Evolutionary conservation across 30 jellyfish, hydroid and myxozoan species (phyloP), one percentile per base, ranked within the genome.

Genomic region (Catostylus mosaicus): DNA sequence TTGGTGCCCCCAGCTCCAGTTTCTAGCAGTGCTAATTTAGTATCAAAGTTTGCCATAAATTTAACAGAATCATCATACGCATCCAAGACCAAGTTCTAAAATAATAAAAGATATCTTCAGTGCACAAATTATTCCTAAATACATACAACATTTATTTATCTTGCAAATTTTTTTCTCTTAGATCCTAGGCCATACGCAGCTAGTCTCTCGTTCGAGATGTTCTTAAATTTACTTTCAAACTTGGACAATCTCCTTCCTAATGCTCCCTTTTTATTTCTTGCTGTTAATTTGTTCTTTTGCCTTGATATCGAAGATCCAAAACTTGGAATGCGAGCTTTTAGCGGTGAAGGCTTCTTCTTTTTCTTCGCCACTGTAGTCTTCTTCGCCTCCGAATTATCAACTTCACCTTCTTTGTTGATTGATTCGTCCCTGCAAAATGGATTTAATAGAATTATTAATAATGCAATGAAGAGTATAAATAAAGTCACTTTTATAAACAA

Each of bases 151-250:
- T 5, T 40, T 40, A 50, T 4, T 59, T 23, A 59, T 37, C 24
- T 23, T 59, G n/a, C 24, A 27, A 18, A 4, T 37, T 38, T 68
- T 20, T 36, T 68, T 40, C 24, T 35, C 14, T 36, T 36, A 36
- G 22, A n/a, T n/a, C 80, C 66, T 33, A 68, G 26, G 26, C 80
- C 80, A 22, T 68, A 68, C 16, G 80, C 80, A 9, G 80, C 80
- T 1, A 68, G 30, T 37, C 80, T 68, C 43, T 68, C 62, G 24
- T 45, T 35, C 0, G 80, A 68, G 14, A 68, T 35, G 26, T 22
- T 68, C 30, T 45, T 35, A 10, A 48, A 45, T 16, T 35, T 35
- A 16, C 36, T 5, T 9, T 36, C 65, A 11, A 24, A 40, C 32
- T 38, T 35, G n/a, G 60, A 35, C 54, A 11, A 9, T 8, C 60